phyloP scores from a whole-genome alignment of 2,113 vertebrate genomes.

The Gallinago undulata region DNA sequence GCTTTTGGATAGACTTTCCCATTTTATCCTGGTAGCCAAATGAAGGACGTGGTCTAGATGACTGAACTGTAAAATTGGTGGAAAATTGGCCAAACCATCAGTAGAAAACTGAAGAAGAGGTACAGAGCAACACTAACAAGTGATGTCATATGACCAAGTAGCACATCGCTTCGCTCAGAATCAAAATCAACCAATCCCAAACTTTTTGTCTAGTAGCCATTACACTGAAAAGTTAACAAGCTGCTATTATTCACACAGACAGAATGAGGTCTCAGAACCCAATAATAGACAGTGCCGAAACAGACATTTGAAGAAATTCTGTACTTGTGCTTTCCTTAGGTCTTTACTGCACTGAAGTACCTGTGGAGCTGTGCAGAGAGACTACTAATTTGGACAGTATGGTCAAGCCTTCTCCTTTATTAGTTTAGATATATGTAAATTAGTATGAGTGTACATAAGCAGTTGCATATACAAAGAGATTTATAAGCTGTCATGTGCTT shows the following conservation, averaged over 20 bases:
- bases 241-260: not conserved
- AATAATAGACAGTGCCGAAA: not conserved
- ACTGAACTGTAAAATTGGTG: not conserved
- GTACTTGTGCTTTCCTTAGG: not conserved
- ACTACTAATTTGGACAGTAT: not conserved
- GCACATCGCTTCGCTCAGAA: accelerated
- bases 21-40: not conserved
- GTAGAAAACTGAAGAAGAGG: not conserved
- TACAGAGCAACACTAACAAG: not conserved
- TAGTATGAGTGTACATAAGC: not conserved
- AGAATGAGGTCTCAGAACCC: not conserved
- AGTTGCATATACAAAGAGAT: not conserved
- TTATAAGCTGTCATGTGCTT: not conserved
- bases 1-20: not conserved
- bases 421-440: not conserved
- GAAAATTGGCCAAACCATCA: not conserved
- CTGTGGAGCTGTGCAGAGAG: not conserved
- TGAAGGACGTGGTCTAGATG: not conserved
- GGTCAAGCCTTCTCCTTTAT: not conserved
- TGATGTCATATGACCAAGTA: not conserved
- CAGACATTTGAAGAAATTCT: not conserved
- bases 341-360: not conserved
- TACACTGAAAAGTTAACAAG: not conserved
- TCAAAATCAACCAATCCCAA: not conserved
- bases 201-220: not conserved